Evolutionary conservation across 2,797 vertebrate species (phyloP).

Genomic region (Rhynchonycteris naso): DNA sequence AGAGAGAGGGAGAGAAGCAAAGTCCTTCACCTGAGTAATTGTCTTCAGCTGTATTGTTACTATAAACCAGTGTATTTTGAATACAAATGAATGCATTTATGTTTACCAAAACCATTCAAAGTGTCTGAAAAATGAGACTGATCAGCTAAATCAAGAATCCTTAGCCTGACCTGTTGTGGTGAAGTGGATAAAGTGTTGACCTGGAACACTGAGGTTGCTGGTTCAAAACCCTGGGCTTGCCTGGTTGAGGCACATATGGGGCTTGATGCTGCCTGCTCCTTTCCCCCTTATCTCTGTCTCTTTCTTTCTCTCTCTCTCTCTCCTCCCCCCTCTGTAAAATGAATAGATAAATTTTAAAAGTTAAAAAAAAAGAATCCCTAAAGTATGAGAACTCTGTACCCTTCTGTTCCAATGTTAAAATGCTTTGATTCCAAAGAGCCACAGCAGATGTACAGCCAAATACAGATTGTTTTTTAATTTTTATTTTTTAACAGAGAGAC

Average conservation of each 20-base stretch:
- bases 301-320: no score
- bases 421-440: neutral
- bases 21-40: neutral
- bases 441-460: neutral
- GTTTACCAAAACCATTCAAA: neutral
- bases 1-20: neutral
- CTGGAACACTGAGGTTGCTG: no score
- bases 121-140: neutral
- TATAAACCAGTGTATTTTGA: neutral
- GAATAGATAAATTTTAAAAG: no score
- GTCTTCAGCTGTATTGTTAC: neutral
- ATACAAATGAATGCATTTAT: neutral
- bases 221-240: no score
- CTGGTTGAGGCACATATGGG: no score
- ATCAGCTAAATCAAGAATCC: constrained; percentile 20
- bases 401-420: neutral
- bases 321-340: no score
- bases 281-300: no score
- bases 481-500: no score
- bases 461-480: neutral
- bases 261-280: no score
- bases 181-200: no score
- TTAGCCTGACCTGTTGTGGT: no score
- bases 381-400: neutral
- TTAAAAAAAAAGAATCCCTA: no score